Evolutionary conservation across 2,888 invertebrate genomes (phyloP), one percentile per base, ranked within the genome.

Genomic region (Plebejus anna): DNA sequence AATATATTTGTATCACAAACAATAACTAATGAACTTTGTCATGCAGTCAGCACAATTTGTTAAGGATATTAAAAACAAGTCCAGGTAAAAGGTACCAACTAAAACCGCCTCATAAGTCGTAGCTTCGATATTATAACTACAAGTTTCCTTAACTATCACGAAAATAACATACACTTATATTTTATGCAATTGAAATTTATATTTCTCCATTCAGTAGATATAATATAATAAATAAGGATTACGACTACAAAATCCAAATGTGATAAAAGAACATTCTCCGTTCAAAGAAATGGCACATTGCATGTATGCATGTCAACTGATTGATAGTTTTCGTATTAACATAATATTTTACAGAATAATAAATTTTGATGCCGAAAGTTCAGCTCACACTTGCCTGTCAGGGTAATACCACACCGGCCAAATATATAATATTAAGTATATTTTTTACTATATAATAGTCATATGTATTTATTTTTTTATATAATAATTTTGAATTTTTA

Each of bases 341-440:
- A 78, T 86, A 83, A 87, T 86, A 87, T 84, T 66, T 66, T 13
- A 86, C 85, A 88, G 82, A 86, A 88, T 80, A 86, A 88, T 80
- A 94, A 94, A 93, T 92, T 94, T 94, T 89, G 92, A 92, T 84
- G 88, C 89, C 92, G 87, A 93, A 93, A 86, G 89, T 84, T 89
- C 87, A 88, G 85, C 89, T 88, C 89, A 89, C 88, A 87, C 92
- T 92, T 96, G 96, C 96, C 96, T 95, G 95, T 96, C 95, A 96
- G 96, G 96, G 96, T 96, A 95, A 95, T 94, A 96, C 96, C 96
- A 95, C 93, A 90, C 91, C 90, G 91, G 90, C 90, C 90, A 87
- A 91, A 94, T 93, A 94, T 91, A 92, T 92, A 90, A 89, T 90
- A 90, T 90, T 89, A 89, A 89, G 89, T 92, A 91, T 90, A 91